Evolutionary conservation across 2,113 vertebrate genomes (phyloP).

Genomic region (Saccopteryx bilineata): DNA sequence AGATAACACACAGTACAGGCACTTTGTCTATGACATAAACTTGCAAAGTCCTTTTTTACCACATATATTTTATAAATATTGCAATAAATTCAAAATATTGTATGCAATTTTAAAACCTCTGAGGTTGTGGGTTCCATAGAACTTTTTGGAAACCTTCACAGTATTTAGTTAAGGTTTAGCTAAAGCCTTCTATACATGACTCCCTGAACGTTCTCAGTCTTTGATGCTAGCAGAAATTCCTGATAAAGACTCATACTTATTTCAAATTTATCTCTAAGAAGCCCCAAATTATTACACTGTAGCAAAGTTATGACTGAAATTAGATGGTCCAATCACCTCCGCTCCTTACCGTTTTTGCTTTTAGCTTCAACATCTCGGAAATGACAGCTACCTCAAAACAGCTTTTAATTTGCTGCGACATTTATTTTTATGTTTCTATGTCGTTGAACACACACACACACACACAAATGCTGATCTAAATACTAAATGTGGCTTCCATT

Average conservation of each 20-base stretch:
- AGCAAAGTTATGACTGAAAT: not conserved
- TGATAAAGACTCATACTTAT: not conserved
- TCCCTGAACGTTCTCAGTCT: constrained; percentile 56
- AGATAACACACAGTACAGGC: constrained; percentile 78
- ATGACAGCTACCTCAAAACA: constrained; percentile 73
- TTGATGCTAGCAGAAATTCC: not conserved
- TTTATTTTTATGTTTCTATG: not conserved
- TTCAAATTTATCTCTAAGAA: constrained; percentile 72
- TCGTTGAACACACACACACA: not conserved
- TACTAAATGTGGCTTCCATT: not conserved
- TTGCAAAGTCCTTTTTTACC: constrained; percentile 77
- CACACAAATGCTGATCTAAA: not conserved
- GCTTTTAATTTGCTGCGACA: not conserved
- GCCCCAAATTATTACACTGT: not conserved
- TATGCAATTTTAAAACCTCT: constrained; percentile 76
- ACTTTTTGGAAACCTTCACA: not conserved
- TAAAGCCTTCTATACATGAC: not conserved
- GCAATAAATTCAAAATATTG: constrained; percentile 79
- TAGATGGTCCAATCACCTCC: not conserved
- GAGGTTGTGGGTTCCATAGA: constrained; percentile 52
- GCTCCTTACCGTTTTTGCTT: constrained; percentile 57
- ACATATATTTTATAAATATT: constrained; percentile 67
- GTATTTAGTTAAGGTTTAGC: not conserved
- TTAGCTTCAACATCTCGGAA: constrained; percentile 74
- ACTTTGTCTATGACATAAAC: constrained; percentile 69